Evolutionary conservation across 2,888 invertebrate genomes (phyloP).

Genomic region (Erebia epiphron): DNA sequence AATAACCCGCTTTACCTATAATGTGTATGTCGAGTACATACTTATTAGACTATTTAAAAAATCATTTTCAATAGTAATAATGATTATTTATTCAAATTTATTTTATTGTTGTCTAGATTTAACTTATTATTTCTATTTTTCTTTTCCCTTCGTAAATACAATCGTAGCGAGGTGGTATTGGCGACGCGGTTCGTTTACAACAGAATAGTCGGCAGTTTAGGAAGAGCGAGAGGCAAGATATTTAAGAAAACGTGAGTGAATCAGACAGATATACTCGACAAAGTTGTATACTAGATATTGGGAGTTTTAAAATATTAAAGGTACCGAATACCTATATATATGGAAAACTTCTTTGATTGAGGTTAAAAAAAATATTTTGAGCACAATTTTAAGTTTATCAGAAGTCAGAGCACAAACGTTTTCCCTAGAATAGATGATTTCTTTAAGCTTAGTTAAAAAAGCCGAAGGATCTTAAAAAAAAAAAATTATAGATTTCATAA

Average conservation of each 20-base stretch:
- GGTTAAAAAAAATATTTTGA: too few relatives aligned
- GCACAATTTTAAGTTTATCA: too few relatives aligned
- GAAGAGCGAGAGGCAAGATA: slow-evolving; percentile 72
- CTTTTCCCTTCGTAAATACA: slow-evolving; percentile 33
- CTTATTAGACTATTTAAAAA: too few relatives aligned
- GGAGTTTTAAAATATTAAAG: neutral
- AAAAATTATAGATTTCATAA: neutral
- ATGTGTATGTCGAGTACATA: too few relatives aligned
- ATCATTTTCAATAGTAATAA: too few relatives aligned
- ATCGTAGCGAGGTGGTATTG: slow-evolving; percentile 58
- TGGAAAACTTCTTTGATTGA: too few relatives aligned
- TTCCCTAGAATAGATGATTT: too few relatives aligned
- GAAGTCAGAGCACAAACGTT: too few relatives aligned
- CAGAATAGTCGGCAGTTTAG: slow-evolving; percentile 68
- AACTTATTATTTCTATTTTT: slow-evolving; percentile 12
- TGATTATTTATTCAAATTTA: neutral
- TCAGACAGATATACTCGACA: slow-evolving; percentile 39
- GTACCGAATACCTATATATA: too few relatives aligned
- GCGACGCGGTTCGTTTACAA: slow-evolving; percentile 66
- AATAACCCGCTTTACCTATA: too few relatives aligned
- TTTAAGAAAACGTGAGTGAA: slow-evolving; percentile 77
- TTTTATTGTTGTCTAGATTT: neutral
- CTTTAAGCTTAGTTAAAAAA: too few relatives aligned
- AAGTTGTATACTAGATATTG: slow-evolving; percentile 8
- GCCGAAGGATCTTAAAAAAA: too few relatives aligned